A percentile compares a stretch with the other conserved stretches of the same genome.
Conservation (phyloP, 2,888 invertebrate genomes). For the Agrotis clavis region DNA sequence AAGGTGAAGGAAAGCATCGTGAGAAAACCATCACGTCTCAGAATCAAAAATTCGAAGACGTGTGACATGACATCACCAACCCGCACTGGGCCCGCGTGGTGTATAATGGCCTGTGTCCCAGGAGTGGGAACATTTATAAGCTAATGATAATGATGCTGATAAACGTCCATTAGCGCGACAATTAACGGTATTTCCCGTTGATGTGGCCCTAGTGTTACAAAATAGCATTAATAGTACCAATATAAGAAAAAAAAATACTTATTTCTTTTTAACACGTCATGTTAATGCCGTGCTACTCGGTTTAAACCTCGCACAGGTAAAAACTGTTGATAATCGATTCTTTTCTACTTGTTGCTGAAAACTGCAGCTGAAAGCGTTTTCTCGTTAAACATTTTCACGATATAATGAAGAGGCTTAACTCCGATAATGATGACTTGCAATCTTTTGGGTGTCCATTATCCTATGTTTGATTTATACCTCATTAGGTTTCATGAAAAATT, state of each 20-base stretch:
- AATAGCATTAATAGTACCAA: no score
- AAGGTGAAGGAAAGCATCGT: no score
- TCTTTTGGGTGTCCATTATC: not conserved
- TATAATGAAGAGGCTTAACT: slow-evolving; percentile 23
- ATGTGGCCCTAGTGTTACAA: no score
- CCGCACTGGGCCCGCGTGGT: no score
- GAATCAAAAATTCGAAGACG: no score
- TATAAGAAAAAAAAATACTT: not conserved
- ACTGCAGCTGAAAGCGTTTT: slow-evolving; percentile 33
- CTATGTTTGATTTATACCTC: not conserved
- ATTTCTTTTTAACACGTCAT: slow-evolving; percentile 24
- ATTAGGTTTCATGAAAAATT: not conserved
- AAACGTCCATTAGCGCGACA: no score
- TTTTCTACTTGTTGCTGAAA: slow-evolving; percentile 29
- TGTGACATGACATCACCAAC: no score
- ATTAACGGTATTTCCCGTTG: no score
- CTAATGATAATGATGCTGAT: no score
- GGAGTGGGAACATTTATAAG: no score
- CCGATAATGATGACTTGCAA: slow-evolving; percentile 4
- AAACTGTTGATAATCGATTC: slow-evolving; percentile 49
- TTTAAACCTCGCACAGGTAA: slow-evolving; percentile 14
- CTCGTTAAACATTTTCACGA: slow-evolving; percentile 9
- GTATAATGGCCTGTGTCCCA: no score
- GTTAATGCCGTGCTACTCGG: slow-evolving; percentile 1
- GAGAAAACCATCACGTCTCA: no score